phyloP scores from a whole-genome alignment of 2,113 vertebrate species.

The Chauna torquata region DNA sequence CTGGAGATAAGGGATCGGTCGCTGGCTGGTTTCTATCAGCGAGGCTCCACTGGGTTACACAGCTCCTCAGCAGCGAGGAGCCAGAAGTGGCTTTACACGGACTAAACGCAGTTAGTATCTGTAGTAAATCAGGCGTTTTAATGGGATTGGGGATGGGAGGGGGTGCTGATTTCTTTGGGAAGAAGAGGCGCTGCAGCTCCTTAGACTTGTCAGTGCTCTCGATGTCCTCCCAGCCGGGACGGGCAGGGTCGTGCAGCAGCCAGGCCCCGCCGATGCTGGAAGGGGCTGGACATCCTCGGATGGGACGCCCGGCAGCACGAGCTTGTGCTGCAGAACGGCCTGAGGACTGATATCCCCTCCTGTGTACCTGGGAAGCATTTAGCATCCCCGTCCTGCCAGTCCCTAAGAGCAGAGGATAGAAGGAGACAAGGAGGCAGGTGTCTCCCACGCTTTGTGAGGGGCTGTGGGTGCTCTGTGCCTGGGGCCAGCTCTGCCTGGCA shows the following conservation, averaged over 20 bases:
- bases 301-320: neutral
- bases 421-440: accelerated
- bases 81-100: slow-evolving; percentile 12
- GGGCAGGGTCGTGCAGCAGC: neutral
- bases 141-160: neutral
- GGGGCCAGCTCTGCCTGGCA: neutral
- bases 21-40: slow-evolving; percentile 42
- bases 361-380: neutral
- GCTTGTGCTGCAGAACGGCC: neutral
- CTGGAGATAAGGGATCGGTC: slow-evolving; percentile 52
- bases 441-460: neutral
- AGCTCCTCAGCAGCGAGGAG: neutral
- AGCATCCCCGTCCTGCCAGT: neutral
- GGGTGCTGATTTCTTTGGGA: neutral
- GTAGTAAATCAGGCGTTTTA: slow-evolving; percentile 15
- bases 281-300: neutral
- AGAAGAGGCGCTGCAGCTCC: neutral
- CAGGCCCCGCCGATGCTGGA: neutral
- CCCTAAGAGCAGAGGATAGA: neutral
- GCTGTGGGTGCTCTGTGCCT: neutral
- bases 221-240: neutral
- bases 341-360: neutral
- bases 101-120: neutral
- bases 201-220: neutral
- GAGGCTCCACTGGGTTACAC: neutral